A percentile compares a stretch with the other conserved stretches of the same genome.
Conservation (phyloP, 2,113 vertebrate species). For the Macroglossus sobrinus region DNA sequence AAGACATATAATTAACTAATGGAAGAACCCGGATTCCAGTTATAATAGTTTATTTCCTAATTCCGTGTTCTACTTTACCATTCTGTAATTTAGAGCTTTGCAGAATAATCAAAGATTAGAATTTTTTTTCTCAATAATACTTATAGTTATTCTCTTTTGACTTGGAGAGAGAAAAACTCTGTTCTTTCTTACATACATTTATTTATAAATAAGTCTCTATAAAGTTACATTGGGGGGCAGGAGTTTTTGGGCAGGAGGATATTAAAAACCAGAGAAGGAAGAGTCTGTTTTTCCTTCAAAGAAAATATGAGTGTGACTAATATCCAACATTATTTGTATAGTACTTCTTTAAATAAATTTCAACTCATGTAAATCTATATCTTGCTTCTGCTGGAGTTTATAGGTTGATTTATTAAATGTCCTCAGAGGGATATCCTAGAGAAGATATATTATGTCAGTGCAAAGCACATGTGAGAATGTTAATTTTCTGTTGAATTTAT, state of each 20-base stretch:
- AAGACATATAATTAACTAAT: neutral
- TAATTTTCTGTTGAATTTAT: neutral
- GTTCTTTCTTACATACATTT: neutral
- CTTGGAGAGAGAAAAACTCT: neutral
- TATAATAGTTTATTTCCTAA: neutral
- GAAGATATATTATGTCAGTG: neutral
- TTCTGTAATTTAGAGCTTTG: neutral
- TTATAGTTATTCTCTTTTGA: neutral
- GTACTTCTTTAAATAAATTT: neutral
- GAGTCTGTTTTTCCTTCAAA: neutral
- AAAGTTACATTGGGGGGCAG: neutral
- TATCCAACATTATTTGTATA: neutral
- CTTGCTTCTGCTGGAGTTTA: neutral
- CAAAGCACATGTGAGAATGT: neutral
- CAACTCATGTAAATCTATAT: neutral
- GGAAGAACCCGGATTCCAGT: neutral
- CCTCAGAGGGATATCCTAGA: neutral
- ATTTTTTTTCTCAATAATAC: neutral
- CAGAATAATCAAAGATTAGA: neutral
- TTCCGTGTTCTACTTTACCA: neutral
- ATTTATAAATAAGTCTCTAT: neutral
- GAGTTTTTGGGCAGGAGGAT: neutral
- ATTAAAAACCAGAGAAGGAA: neutral
- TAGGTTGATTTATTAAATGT: neutral
- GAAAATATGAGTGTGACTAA: neutral